A percentile compares a stretch with the other conserved stretches of the same genome.
Conservation (phyloP, 2,113 vertebrate genomes). For the Ia io region DNA sequence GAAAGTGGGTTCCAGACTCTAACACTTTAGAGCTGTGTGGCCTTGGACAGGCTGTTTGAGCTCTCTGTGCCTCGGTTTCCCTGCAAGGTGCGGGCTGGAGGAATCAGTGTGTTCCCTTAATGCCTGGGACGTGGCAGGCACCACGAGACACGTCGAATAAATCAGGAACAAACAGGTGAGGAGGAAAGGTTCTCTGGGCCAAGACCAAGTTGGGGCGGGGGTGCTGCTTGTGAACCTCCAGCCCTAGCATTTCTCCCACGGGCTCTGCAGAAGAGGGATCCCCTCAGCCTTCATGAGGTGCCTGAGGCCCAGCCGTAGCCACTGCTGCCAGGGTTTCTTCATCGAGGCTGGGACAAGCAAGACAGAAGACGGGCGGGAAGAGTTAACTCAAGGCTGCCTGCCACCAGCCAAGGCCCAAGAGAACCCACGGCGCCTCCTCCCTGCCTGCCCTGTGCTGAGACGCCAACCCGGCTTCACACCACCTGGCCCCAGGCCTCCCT, state of each 20-base stretch:
- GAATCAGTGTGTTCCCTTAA: fast-evolving
- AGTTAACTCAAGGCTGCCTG: background rate
- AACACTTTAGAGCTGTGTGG: background rate
- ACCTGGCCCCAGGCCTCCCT: background rate
- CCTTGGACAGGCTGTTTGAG: background rate
- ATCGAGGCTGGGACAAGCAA: background rate
- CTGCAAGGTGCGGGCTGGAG: fast-evolving
- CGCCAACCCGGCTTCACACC: background rate
- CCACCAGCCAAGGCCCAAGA: background rate
- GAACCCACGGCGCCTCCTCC: background rate
- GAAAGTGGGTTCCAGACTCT: background rate
- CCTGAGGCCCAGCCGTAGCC: background rate
- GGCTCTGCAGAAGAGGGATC: background rate
- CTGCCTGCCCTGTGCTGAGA: background rate
- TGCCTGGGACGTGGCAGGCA: background rate
- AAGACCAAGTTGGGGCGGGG: fast-evolving
- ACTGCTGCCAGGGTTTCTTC: background rate
- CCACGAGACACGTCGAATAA: fast-evolving
- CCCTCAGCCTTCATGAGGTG: background rate
- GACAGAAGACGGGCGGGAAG: background rate
- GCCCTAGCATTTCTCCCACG: background rate
- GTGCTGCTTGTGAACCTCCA: no score
- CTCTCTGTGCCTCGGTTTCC: background rate
- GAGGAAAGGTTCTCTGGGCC: background rate
- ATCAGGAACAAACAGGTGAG: no score